Evolutionary conservation across 2,888 invertebrate species (phyloP), one percentile per base, ranked within the genome.

Genomic region (Cistogaster globosa): DNA sequence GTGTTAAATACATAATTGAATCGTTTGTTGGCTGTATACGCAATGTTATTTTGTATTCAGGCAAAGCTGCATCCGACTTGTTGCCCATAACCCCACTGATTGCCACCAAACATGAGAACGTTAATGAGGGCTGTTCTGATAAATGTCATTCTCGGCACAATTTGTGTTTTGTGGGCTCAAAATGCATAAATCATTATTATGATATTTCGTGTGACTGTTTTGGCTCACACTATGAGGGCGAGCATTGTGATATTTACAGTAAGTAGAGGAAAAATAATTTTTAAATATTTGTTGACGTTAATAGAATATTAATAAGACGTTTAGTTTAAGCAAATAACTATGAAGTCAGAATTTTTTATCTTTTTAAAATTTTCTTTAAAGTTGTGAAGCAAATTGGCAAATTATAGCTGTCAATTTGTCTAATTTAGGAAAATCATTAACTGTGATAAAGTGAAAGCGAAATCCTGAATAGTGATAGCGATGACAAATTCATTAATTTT

Each of bases 1-100:
- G 97, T 76, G 97, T 97, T 0, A 97, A 97, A 93, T 98, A 97
- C 91, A 97, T 97, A 83, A 97, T 97, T 88, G 97, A 97, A 93
- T 97, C 97, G 9, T 98, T 98, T 91, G 97, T 97, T 38, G 98
- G 98, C 3, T 98, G 98, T 90, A 97, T 98, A 88, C 95, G 96
- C 89, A 96, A 97, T 89, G 96, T 98, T 93, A 95, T 96, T 9
- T 93, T 97, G 36, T 96, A 96, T 91, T 97, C 97, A 2, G 97
- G 97, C 5, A 97, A 97, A 92, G 96, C 97, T 0, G 97, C 97
- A 0, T 96, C 96, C 63, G 96, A 97, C 91, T 93, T 97, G 45
- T 92, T 97, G 62, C 96, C 96, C 14, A 97, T 97, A 88, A 95
- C 95, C 45, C 97, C 97, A 2, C 91, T 97, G 60, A 96, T 97